Evolutionary conservation across 2,797 vertebrate species (phyloP).

Genomic region (Setipinna tenuifilis): DNA sequence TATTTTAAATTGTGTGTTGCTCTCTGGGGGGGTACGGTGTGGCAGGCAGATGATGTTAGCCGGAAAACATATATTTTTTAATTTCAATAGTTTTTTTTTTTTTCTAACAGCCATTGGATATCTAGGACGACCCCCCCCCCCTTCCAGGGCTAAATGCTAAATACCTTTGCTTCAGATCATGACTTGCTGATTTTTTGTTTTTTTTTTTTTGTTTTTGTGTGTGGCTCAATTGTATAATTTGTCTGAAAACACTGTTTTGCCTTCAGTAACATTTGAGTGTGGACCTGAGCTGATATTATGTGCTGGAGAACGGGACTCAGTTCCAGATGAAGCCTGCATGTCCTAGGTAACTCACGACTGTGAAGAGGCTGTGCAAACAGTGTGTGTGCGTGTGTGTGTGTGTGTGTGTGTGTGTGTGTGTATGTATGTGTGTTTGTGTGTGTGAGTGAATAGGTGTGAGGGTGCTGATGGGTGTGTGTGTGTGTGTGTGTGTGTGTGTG

Average conservation of each 20-base stretch:
- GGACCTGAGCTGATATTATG: not conserved
- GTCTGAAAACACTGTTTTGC: not conserved
- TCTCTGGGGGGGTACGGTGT: not conserved
- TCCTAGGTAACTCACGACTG: not conserved
- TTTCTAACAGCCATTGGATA: slow-evolving; percentile 9
- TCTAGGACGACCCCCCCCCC: no score
- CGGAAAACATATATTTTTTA: not conserved
- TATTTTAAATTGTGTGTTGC: slow-evolving; percentile 3
- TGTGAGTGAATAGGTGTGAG: not conserved
- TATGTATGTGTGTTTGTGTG: not conserved
- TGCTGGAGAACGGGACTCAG: not conserved
- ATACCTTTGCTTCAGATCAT: slow-evolving; percentile 4
- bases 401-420: not conserved
- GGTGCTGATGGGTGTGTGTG: not conserved
- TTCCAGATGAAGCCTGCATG: not conserved
- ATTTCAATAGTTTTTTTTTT: slow-evolving; percentile 1
- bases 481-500: not conserved
- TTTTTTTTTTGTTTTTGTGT: no score
- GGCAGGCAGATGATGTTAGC: not conserved
- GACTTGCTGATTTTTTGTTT: no score
- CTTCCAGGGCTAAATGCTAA: no score
- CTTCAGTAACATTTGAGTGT: not conserved
- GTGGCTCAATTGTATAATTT: not conserved
- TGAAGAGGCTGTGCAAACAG: not conserved
- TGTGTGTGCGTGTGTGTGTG: not conserved